Evolutionary conservation across 2,797 vertebrate species (phyloP).

Genomic region (Peromyscus nudipes): DNA sequence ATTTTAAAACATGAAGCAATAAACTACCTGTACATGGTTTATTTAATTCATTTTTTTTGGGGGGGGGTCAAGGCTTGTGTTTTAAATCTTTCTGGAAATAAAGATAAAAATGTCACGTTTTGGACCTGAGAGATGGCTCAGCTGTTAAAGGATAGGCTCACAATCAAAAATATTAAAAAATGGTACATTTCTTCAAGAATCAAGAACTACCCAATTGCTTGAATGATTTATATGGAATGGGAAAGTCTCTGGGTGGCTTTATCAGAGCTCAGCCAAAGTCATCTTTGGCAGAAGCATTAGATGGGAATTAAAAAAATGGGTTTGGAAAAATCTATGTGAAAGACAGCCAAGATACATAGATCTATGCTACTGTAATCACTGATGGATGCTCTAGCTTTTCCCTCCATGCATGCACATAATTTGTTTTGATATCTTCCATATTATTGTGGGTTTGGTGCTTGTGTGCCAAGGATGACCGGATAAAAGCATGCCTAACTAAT

Average conservation of each 20-base stretch:
- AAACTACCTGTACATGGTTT: not conserved
- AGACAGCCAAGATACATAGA: not conserved
- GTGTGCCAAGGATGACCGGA: not conserved
- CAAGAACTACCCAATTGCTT: constrained; percentile 2
- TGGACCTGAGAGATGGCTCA: not conserved
- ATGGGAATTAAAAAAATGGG: constrained; percentile 53
- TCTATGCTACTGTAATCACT: not conserved
- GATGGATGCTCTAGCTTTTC: not conserved
- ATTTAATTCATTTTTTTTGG: not conserved
- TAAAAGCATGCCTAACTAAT: not conserved
- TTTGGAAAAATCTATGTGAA: constrained; percentile 64
- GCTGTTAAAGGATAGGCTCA: not conserved
- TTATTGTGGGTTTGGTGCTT: not conserved
- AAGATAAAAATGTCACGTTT: constrained; percentile 6
- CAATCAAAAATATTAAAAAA: not conserved
- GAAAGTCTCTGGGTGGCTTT: constrained; percentile 24
- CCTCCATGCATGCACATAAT: not conserved
- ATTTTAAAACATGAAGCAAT: not conserved
- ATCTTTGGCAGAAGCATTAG: constrained; percentile 56
- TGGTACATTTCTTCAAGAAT: constrained; percentile 28
- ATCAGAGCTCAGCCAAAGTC: constrained; percentile 51
- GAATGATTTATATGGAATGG: constrained; percentile 40
- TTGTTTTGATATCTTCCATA: not conserved
- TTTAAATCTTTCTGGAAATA: constrained; percentile 1
- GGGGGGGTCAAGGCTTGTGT: not conserved